A percentile compares a stretch with the other conserved stretches of the same genome.
phyloP scores from a whole-genome alignment of 2,113 vertebrate species.

The Larimichthys polyactis region DNA sequence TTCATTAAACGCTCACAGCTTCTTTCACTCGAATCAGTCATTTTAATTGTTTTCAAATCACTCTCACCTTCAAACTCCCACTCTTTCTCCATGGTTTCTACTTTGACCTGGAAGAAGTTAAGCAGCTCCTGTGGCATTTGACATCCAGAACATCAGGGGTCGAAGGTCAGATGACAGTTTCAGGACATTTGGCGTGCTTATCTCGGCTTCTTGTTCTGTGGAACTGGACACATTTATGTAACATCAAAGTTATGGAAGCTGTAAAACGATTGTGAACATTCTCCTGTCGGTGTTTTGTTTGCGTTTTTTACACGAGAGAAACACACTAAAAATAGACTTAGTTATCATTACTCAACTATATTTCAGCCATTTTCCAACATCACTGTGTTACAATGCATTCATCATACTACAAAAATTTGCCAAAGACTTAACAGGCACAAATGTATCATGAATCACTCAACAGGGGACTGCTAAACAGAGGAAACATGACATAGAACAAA shows the following conservation, averaged over 20 bases:
- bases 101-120: conserved; percentile 93
- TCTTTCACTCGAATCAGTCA: conserved; percentile 6
- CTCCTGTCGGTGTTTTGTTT: conserved; percentile 47
- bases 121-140: conserved; percentile 95
- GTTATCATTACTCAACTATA: conserved; percentile 57
- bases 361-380: conserved; percentile 49
- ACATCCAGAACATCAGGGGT: conserved; percentile 95
- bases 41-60: conserved; percentile 21
- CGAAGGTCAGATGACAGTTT: conserved; percentile 90
- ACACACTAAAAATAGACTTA: conserved; percentile 61
- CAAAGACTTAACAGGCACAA: conserved; percentile 71
- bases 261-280: conserved; percentile 56
- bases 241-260: conserved; percentile 47
- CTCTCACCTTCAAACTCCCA: conserved; percentile 92
- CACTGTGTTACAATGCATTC: conserved; percentile 50
- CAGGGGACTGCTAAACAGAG: conserved; percentile 69
- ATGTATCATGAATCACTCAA: conserved; percentile 72
- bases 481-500: conserved; percentile 72
- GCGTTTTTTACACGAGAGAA: conserved; percentile 16
- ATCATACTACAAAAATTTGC: conserved; percentile 69
- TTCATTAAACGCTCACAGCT: background rate
- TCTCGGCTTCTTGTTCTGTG: conserved; percentile 83
- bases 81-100: conserved; percentile 91
- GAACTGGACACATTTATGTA: conserved; percentile 73
- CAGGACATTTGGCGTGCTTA: conserved; percentile 83